These are phyloP conservation scores for Crambe crambe DNA, from an alignment of 37 sponge, comb jelly and placozoan species.

Conservation along the genomic window DNA sequence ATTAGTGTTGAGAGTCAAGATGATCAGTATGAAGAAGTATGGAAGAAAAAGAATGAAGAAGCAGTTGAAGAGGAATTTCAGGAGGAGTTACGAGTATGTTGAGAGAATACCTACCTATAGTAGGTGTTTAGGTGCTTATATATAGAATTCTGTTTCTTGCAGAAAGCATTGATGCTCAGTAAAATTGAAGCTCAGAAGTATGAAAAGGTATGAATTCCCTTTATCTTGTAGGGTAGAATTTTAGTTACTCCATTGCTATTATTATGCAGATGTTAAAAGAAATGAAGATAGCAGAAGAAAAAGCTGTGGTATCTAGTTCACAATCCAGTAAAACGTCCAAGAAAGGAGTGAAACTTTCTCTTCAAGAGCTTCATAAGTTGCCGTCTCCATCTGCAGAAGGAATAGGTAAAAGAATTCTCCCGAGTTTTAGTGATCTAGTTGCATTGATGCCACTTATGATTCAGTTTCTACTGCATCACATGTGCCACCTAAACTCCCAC, in stretches of 20 bases:
- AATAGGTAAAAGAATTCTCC: too few species aligned
- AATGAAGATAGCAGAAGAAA: not conserved
- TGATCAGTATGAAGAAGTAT: not conserved
- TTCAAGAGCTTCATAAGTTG: constrained; percentile 34
- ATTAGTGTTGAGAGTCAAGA: not conserved
- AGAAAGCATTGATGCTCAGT: constrained; percentile 3
- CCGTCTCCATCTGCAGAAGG: not conserved
- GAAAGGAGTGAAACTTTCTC: constrained; percentile 54
- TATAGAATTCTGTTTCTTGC: not conserved
- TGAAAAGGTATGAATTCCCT: not conserved
- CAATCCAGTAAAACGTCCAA: constrained; percentile 1
- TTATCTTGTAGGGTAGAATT: not conserved
- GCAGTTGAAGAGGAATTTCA: constrained; percentile 20
- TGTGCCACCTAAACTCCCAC: too few species aligned
- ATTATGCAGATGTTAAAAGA: not conserved
- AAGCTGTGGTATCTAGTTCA: not conserved
- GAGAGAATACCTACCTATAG: too few species aligned
- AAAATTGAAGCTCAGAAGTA: not conserved
- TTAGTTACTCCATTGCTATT: not conserved
- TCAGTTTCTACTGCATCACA: too few species aligned
- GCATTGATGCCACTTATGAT: too few species aligned
- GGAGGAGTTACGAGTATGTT: constrained; percentile 18
- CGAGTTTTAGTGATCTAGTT: too few species aligned
- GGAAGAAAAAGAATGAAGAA: constrained; percentile 17
- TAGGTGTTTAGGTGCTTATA: too few species aligned